Percentiles rank a stretch among this genome's conserved stretches.
These are phyloP conservation scores for Conopomorpha cramerella DNA, from an alignment of 1,140 invertebrate genomes.

Conservation along the genomic window DNA sequence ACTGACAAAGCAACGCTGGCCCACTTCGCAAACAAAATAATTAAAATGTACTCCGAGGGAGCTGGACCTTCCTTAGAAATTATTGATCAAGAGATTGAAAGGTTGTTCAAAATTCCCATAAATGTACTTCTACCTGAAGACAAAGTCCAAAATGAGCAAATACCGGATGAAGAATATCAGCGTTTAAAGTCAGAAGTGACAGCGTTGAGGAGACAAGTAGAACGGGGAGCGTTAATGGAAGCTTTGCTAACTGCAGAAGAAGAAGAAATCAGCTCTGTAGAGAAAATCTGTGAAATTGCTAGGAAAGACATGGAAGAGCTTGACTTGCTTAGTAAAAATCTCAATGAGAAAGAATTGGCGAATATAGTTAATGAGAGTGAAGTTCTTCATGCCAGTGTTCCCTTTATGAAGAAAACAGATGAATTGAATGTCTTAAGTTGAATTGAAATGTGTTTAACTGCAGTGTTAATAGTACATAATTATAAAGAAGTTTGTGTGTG, in stretches of 20 bases:
- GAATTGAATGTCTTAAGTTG: constrained; percentile 9
- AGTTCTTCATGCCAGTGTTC: constrained; percentile 30
- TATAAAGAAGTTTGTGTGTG: too few species aligned
- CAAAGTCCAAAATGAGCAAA: constrained; percentile 30
- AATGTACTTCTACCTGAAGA: constrained; percentile 41
- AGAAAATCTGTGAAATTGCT: constrained; percentile 37
- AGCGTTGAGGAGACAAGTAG: constrained; percentile 25
- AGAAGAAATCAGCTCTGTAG: constrained; percentile 31
- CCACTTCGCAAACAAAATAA: constrained; percentile 33
- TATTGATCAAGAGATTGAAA: constrained; percentile 41
- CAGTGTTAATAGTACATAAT: too few species aligned
- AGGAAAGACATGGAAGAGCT: constrained; percentile 41
- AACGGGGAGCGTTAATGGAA: constrained; percentile 41
- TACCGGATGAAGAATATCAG: constrained; percentile 30
- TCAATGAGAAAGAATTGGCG: constrained; percentile 20
- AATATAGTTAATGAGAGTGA: too few species aligned
- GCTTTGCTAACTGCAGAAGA: constrained; percentile 36
- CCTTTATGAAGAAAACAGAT: constrained; percentile 20
- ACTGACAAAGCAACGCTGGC: constrained; percentile 35
- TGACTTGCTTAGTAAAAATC: constrained; percentile 29
- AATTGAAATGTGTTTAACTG: too few species aligned
- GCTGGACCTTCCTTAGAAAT: constrained; percentile 26
- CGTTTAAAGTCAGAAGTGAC: constrained; percentile 33
- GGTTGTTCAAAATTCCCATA: constrained; percentile 28
- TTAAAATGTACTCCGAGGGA: constrained; percentile 32